Conservation (phyloP, 2,113 vertebrate genomes). For the Austrofundulus limnaeus region DNA sequence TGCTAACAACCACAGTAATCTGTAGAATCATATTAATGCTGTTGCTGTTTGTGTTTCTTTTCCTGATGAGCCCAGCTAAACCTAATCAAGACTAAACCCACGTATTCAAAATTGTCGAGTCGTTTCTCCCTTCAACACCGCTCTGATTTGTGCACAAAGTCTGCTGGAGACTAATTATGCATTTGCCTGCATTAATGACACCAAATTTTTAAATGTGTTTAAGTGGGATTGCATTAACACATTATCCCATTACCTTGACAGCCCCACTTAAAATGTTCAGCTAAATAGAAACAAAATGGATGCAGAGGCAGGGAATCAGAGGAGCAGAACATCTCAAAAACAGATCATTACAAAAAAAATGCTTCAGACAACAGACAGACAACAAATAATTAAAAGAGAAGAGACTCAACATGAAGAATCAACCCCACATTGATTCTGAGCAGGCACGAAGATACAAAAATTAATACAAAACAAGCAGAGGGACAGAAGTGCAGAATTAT, state of each 20-base stretch:
- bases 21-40: neutral
- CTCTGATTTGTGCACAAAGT: neutral
- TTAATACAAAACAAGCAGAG: neutral
- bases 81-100: neutral
- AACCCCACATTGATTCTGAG: neutral
- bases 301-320: neutral
- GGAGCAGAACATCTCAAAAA: too few relatives aligned
- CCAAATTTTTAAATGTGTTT: neutral
- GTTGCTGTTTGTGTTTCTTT: neutral
- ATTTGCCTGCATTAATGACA: neutral
- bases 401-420: neutral
- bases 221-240: neutral
- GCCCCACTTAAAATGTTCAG: neutral
- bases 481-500: neutral
- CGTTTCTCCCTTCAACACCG: neutral
- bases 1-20: neutral
- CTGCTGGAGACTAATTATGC: constrained; percentile 1
- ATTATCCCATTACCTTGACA: neutral
- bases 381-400: neutral
- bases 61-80: neutral
- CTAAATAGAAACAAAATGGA: neutral
- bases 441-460: neutral
- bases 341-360: neutral
- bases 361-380: neutral
- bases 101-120: neutral